Percentiles rank a stretch among this genome's conserved stretches.
Conservation (phyloP, 1,140 invertebrate genomes). For the Drosophila setifemur region DNA sequence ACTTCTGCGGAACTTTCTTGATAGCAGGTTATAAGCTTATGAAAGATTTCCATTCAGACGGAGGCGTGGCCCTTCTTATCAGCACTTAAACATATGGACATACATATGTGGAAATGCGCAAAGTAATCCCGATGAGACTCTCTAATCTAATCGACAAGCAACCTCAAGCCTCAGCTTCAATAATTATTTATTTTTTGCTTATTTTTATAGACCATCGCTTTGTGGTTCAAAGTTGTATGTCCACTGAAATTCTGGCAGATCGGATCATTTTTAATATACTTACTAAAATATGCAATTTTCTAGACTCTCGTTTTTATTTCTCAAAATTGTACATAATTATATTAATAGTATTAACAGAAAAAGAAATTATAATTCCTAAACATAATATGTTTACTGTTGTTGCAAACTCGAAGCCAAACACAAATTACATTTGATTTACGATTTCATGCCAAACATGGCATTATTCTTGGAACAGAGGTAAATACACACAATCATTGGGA, state of each 20-base stretch:
- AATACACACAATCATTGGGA: neutral
- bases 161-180: neutral
- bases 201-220: neutral
- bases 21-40: constrained; percentile 4
- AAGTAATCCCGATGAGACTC: constrained; percentile 1
- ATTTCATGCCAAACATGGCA: neutral
- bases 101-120: neutral
- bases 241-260: too few relatives aligned
- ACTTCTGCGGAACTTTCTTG: neutral
- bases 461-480: neutral
- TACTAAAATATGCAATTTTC: too few relatives aligned
- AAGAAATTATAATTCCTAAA: too few relatives aligned
- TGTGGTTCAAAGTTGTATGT: constrained; percentile 14
- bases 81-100: neutral
- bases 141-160: constrained; percentile 20
- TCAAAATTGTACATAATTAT: too few relatives aligned
- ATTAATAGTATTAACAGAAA: too few relatives aligned
- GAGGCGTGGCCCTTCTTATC: constrained; percentile 41
- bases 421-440: too few relatives aligned
- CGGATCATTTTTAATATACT: too few relatives aligned
- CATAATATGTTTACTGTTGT: too few relatives aligned
- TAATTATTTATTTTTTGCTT: neutral
- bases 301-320: too few relatives aligned
- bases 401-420: too few relatives aligned
- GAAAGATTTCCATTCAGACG: constrained; percentile 47